A percentile compares a stretch with the other conserved stretches of the same genome.
These are phyloP conservation scores for Anadara kagoshimensis DNA, from an alignment of 1,140 invertebrate genomes.

Conservation along the genomic window DNA sequence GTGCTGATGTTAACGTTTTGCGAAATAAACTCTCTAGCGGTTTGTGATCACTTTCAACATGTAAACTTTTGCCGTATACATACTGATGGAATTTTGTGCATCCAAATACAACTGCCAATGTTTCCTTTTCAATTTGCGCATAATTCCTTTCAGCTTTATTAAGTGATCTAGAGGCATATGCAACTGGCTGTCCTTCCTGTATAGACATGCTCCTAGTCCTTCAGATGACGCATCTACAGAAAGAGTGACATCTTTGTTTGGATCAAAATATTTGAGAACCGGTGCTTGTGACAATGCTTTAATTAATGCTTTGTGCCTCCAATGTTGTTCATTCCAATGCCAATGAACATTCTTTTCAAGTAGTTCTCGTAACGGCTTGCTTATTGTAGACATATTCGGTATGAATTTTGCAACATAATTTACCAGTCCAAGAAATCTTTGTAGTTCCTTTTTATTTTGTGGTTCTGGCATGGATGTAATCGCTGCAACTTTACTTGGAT, in stretches of 20 bases:
- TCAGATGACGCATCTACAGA: too few relatives aligned
- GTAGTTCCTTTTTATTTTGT: conserved; percentile 30
- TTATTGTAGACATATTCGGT: conserved; percentile 64
- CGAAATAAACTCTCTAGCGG: conserved; percentile 47
- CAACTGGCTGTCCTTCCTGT: too few relatives aligned
- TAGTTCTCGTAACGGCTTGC: conserved; percentile 40
- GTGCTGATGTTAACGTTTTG: neutral
- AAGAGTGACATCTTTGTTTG: too few relatives aligned
- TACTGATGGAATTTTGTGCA: too few relatives aligned
- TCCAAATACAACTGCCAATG: conserved; percentile 43
- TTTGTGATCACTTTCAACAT: conserved; percentile 71
- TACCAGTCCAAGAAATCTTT: conserved; percentile 58
- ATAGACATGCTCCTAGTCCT: too few relatives aligned
- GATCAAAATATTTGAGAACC: too few relatives aligned
- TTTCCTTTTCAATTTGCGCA: neutral
- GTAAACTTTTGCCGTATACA: conserved; percentile 68
- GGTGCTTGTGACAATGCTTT: too few relatives aligned
- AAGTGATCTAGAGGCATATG: too few relatives aligned
- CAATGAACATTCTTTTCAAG: conserved; percentile 25
- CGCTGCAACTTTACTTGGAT: conserved; percentile 65
- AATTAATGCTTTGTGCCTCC: neutral
- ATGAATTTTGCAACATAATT: conserved; percentile 68
- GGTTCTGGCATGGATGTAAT: conserved; percentile 47
- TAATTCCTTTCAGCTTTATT: too few relatives aligned
- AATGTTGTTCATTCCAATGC: conserved; percentile 28